Conservation (phyloP, 2,797 vertebrate species). For the Gila robusta region DNA sequence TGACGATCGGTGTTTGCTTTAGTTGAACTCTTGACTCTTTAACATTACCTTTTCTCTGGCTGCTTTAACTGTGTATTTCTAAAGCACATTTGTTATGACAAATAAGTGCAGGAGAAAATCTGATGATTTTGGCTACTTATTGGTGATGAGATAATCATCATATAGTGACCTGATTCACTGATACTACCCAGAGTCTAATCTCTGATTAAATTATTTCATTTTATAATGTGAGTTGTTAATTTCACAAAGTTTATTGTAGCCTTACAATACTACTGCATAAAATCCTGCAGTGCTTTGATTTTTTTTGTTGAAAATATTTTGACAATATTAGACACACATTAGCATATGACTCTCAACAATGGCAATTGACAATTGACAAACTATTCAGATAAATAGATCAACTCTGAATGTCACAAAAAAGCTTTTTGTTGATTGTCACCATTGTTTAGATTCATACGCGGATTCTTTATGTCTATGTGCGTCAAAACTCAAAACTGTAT, state of each 20-base stretch:
- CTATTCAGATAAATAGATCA: background rate
- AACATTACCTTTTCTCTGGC: no score
- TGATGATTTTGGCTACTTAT: background rate
- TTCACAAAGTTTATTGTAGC: background rate
- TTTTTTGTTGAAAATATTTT: background rate
- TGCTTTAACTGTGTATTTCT: no score
- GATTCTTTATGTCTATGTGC: no score
- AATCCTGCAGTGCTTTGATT: background rate
- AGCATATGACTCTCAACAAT: background rate
- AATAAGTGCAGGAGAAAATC: no score
- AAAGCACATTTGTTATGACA: no score
- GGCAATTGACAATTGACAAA: background rate
- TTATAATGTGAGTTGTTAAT: background rate
- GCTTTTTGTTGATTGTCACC: no score
- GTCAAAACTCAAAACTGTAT: no score
- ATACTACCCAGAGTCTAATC: background rate
- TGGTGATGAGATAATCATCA: background rate
- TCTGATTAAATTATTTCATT: background rate
- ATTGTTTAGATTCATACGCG: no score
- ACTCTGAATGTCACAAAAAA: background rate
- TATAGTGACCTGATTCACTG: background rate
- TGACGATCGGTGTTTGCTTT: no score
- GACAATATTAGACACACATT: background rate
- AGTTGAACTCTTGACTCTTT: no score
- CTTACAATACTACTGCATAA: background rate